phyloP scores from a whole-genome alignment of 2,113 vertebrate genomes.

The Pungitius pungitius region DNA sequence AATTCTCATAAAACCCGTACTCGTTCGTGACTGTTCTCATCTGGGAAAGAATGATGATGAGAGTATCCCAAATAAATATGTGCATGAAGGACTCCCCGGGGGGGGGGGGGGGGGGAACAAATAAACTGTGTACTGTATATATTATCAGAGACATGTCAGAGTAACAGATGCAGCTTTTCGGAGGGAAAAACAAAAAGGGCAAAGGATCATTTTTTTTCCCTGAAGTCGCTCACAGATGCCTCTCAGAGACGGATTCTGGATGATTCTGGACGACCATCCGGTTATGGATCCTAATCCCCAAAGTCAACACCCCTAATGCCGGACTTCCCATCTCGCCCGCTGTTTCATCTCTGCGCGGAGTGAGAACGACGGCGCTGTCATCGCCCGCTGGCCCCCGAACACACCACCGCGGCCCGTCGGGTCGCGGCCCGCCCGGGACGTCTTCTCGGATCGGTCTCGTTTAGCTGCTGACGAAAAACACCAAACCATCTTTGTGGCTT shows the following conservation, averaged over 20 bases:
- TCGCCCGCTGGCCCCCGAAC: conserved; percentile 24
- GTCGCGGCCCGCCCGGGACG: neutral
- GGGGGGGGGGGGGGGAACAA: no score
- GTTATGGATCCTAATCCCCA: conserved; percentile 71
- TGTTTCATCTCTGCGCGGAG: conserved; percentile 51
- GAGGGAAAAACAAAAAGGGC: conserved; percentile 58
- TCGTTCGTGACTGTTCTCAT: conserved; percentile 20
- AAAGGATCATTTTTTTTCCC: conserved; percentile 38
- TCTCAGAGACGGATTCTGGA: conserved; percentile 42
- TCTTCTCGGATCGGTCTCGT: neutral
- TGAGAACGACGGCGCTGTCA: conserved; percentile 62
- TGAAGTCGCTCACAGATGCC: conserved; percentile 42
- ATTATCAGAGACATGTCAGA: conserved; percentile 12
- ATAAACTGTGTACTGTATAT: conserved; percentile 11
- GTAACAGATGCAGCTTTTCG: conserved; percentile 31
- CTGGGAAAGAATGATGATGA: conserved; percentile 53
- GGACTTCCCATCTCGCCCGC: conserved; percentile 47
- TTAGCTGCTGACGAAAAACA: neutral
- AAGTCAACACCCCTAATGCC: conserved; percentile 61
- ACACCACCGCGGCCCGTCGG: conserved; percentile 31
- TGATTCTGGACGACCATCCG: no score
- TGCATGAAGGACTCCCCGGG: conserved; percentile 22
- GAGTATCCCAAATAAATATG: conserved; percentile 62
- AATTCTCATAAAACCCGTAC: conserved; percentile 44
- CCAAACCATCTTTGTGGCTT: conserved; percentile 4